Conservation (phyloP, 1,140 invertebrate genomes). For the Archivesica marissinica region DNA sequence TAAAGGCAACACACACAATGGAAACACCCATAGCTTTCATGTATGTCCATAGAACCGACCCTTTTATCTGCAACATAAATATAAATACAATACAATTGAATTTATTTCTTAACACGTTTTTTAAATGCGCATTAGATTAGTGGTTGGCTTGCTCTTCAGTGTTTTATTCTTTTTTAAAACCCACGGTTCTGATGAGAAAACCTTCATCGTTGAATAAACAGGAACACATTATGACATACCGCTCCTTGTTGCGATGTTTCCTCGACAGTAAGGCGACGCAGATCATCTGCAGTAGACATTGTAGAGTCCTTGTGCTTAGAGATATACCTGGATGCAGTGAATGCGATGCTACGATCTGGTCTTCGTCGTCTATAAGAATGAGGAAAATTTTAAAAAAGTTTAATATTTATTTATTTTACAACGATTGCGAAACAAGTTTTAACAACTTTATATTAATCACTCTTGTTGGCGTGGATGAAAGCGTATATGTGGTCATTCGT, state of each 20-base stretch:
- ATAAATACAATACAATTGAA: not conserved
- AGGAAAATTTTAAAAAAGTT: too few species aligned
- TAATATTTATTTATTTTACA: too few species aligned
- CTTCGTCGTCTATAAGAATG: not conserved
- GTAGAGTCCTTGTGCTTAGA: not conserved
- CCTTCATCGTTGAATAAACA: too few species aligned
- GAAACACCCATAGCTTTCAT: slow-evolving; percentile 92
- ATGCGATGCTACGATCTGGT: not conserved
- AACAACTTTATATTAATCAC: too few species aligned
- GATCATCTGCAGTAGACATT: not conserved
- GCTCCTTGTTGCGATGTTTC: slow-evolving; percentile 62
- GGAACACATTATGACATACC: slow-evolving; percentile 18
- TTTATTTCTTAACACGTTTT: too few species aligned
- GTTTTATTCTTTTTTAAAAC: too few species aligned
- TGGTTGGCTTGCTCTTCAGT: too few species aligned
- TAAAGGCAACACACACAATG: slow-evolving; percentile 89
- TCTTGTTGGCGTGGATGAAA: too few species aligned
- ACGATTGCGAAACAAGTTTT: too few species aligned
- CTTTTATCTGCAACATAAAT: slow-evolving; percentile 89
- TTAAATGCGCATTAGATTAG: too few species aligned
- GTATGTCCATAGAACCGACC: slow-evolving; percentile 94
- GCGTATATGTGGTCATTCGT: too few species aligned
- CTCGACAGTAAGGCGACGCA: slow-evolving; percentile 54
- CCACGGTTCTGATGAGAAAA: too few species aligned
- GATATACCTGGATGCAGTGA: not conserved